Percentiles rank a stretch among this genome's conserved stretches.
Evolutionary conservation across 1,140 invertebrate genomes (phyloP).

Genomic region (Drosophila pectinifera): DNA sequence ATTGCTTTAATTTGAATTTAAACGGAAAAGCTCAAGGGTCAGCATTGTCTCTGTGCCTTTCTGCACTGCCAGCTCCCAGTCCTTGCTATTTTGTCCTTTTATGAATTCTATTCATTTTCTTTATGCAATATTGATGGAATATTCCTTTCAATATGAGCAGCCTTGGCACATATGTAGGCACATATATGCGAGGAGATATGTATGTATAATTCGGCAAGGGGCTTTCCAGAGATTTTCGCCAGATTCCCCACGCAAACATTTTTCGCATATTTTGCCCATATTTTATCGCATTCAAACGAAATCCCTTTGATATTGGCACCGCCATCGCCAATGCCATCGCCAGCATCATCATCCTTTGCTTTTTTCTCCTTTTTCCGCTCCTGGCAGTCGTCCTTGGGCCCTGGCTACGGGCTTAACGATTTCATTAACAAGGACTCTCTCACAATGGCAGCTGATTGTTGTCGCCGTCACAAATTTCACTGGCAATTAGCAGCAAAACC

Average conservation of each 20-base stretch:
- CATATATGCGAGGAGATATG: neutral
- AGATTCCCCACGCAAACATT: slow-evolving; percentile 34
- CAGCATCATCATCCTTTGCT: neutral
- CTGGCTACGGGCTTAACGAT: slow-evolving; percentile 36
- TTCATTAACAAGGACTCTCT: slow-evolving; percentile 51
- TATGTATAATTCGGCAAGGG: neutral
- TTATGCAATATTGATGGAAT: neutral
- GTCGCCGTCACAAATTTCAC: slow-evolving; percentile 55
- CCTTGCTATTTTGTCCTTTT: neutral
- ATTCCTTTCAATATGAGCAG: neutral
- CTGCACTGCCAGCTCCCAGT: neutral
- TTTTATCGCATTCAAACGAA: slow-evolving; percentile 42
- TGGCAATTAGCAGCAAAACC: slow-evolving; percentile 46
- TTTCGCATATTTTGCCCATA: slow-evolving; percentile 36
- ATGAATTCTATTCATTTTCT: too few species aligned
- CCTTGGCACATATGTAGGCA: neutral
- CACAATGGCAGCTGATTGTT: slow-evolving; percentile 49
- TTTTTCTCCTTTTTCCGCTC: slow-evolving; percentile 1
- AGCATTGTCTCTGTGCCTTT: neutral
- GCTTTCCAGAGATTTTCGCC: slow-evolving; percentile 12
- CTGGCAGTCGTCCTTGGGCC: slow-evolving; percentile 26
- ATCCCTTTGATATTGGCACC: slow-evolving; percentile 44
- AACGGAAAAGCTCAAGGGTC: neutral
- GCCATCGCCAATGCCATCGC: slow-evolving; percentile 17
- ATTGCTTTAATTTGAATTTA: neutral